phyloP scores from a whole-genome alignment of 2,797 vertebrate genomes.

The Xenops minutus region DNA sequence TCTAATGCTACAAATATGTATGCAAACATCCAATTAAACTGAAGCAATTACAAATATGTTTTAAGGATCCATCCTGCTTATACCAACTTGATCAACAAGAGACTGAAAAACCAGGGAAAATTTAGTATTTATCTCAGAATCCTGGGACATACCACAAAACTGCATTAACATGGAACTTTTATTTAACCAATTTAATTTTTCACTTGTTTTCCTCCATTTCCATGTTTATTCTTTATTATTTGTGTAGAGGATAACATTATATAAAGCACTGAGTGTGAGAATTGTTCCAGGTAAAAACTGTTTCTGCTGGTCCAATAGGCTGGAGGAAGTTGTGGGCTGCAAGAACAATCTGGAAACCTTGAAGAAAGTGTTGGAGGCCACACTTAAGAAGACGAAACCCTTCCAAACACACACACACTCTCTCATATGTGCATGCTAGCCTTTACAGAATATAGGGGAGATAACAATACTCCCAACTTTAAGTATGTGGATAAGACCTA shows the following conservation, averaged over 20 bases:
- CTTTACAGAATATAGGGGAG: neutral
- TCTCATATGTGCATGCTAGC: accelerated
- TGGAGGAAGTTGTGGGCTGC: accelerated
- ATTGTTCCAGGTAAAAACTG: neutral
- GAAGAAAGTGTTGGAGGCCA: neutral
- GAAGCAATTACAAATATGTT: neutral
- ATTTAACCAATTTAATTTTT: neutral
- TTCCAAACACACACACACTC: neutral
- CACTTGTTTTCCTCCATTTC: neutral
- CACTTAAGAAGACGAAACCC: neutral
- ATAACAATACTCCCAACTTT: neutral
- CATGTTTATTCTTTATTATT: neutral
- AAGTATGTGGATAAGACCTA: neutral
- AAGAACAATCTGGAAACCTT: neutral
- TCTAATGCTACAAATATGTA: neutral
- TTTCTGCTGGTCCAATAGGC: neutral
- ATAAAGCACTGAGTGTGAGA: neutral
- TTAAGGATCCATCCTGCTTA: neutral
- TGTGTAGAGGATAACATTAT: neutral
- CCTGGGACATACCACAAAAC: neutral
- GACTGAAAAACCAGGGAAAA: neutral
- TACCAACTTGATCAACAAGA: neutral
- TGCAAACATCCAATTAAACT: neutral
- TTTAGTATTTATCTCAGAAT: neutral
- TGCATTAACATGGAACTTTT: neutral